Conservation (phyloP, 2,113 vertebrate species). For the Fukomys damarensis region DNA sequence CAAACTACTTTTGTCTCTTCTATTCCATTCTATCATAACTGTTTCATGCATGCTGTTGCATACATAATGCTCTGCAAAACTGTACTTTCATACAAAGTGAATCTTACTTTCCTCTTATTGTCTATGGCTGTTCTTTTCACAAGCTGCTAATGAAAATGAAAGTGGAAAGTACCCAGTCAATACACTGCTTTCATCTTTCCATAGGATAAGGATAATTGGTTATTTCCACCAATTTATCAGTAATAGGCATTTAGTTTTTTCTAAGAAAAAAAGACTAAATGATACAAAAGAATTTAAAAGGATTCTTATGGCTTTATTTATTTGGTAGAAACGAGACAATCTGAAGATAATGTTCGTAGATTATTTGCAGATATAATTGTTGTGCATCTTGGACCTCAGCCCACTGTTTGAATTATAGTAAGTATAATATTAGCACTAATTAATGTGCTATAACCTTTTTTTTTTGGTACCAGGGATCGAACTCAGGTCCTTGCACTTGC, state of each 20-base stretch:
- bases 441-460: constrained; percentile 78
- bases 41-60: background rate
- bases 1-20: constrained; percentile 49
- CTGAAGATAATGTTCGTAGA: constrained; percentile 61
- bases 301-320: constrained; percentile 71
- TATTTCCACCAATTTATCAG: constrained; percentile 50
- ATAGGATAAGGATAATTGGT: background rate
- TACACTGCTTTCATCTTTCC: constrained; percentile 24
- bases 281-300: constrained; percentile 34
- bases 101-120: constrained; percentile 21
- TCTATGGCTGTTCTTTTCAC: background rate
- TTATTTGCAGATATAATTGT: constrained; percentile 55
- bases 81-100: background rate
- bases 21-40: background rate
- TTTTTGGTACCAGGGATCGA: too few species aligned
- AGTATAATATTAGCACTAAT: constrained; percentile 72
- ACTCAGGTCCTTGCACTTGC: too few species aligned
- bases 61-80: constrained; percentile 50
- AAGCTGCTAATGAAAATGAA: constrained; percentile 39
- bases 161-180: constrained; percentile 10
- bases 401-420: constrained; percentile 69
- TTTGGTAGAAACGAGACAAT: constrained; percentile 57
- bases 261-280: constrained; percentile 40
- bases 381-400: constrained; percentile 46
- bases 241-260: constrained; percentile 32